Conservation (phyloP, 2,113 vertebrate species). For the Myanophis thanlyinensis region DNA sequence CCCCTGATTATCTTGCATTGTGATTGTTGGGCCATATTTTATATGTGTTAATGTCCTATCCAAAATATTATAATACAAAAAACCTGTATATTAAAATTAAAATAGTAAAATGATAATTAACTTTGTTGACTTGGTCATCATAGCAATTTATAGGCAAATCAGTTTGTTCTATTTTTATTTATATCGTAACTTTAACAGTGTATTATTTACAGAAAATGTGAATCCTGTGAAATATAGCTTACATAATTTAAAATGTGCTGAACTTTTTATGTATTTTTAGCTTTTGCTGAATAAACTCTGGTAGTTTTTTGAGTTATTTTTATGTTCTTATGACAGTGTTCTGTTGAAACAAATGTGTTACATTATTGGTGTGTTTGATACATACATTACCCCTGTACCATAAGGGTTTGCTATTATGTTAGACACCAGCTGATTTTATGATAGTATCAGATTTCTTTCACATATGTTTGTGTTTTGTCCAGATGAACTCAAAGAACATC, state of each 20-base stretch:
- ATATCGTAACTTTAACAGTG: neutral
- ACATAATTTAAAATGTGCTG: neutral
- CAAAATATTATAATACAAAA: neutral
- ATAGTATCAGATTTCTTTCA: conserved; percentile 81
- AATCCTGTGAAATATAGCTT: conserved; percentile 16
- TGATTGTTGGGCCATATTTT: neutral
- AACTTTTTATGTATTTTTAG: conserved; percentile 4
- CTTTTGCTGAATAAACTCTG: conserved; percentile 40
- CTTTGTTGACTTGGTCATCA: neutral
- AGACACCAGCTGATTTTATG: conserved; percentile 75
- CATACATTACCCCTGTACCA: conserved; percentile 71
- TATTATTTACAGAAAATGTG: conserved; percentile 10
- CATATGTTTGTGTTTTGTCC: conserved; percentile 83
- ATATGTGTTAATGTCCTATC: neutral
- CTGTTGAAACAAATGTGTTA: conserved; percentile 65
- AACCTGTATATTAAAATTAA: conserved; percentile 9
- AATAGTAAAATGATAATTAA: conserved; percentile 15
- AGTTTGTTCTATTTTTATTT: neutral
- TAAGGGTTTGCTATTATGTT: conserved; percentile 78
- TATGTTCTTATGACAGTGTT: conserved; percentile 66
- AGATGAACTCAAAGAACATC: conserved; percentile 80
- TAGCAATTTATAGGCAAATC: neutral
- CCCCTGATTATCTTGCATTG: neutral
- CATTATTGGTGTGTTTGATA: conserved; percentile 72
- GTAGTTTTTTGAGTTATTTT: conserved; percentile 43